Evolutionary conservation across 2,113 vertebrate species (phyloP), one percentile per base, ranked within the genome.

Genomic region (Brachirus orientalis): DNA sequence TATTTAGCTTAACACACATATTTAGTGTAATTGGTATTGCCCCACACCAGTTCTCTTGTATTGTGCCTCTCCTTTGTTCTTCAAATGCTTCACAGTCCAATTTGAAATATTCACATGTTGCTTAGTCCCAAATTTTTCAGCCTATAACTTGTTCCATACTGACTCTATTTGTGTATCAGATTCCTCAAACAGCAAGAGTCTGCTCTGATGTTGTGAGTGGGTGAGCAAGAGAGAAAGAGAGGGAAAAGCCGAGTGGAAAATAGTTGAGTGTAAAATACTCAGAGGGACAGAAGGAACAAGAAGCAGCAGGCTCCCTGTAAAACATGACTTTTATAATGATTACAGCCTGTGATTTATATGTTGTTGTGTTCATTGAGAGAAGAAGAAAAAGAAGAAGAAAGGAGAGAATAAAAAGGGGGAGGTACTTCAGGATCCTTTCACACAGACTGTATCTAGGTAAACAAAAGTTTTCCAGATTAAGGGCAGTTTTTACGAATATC

Each of bases 271-370:
- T 20, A 38, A 67, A 56, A 22, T 40, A 5, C 46, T 33, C 11
- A 7, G 43, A n/a, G 62, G 63, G 40, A 54, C 35, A 57, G 37
- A 48, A 13, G 58, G 50, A 72, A 38, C 44, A 28, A 38, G 45
- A 72, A 51, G 55, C 55, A 59, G 71, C 54, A 46, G 71, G 71
- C 55, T 28, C 16, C 65, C 61, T 52, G 48, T 77, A 45, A 65
- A 72, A 77, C 69, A 63, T 69, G 73, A 75, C 65, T 63, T 69
- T 61, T 50, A 50, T 43, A 50, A 55, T 43, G 51, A 54, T 55
- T 1, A 11, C 14, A 14, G 36, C n/a, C 22, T 50, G 43, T 46
- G 56, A 75, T 57, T 64, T 64, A 52, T 65, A 45, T 58, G 51
- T 44, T 58, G 51, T 44, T 10, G 36, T 38, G 18, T 47, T 54